These are phyloP conservation scores for Phaetusa simplex DNA, from an alignment of 2,113 vertebrate species.

Conservation along the genomic window DNA sequence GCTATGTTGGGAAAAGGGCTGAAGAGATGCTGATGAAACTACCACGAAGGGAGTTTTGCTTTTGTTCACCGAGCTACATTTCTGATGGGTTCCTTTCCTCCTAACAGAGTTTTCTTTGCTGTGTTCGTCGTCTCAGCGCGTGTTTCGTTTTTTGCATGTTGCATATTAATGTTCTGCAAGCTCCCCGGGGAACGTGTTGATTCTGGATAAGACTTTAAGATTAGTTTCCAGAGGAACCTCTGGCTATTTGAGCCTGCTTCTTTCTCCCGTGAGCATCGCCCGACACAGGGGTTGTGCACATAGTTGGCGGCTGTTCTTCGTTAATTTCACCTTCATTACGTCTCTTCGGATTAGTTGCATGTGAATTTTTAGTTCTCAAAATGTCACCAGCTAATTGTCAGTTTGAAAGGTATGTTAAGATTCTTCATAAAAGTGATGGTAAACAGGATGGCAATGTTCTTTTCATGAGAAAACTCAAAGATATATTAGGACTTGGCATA, in stretches of 20 bases:
- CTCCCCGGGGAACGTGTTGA: background rate
- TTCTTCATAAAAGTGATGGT: background rate
- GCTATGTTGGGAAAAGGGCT: background rate
- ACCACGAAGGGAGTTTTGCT: background rate
- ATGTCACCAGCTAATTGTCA: background rate
- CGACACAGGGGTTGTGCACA: background rate
- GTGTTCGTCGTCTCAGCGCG: rapidly evolving
- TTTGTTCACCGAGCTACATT: background rate
- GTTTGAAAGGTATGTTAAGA: background rate
- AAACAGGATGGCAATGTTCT: background rate
- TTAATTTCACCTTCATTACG: background rate
- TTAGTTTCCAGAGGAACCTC: background rate
- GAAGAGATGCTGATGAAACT: background rate
- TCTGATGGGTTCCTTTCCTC: background rate
- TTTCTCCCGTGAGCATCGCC: background rate
- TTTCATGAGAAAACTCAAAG: background rate
- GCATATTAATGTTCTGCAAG: background rate
- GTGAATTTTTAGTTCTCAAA: background rate
- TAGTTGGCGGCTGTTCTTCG: background rate
- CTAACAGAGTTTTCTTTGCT: background rate
- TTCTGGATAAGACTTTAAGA: background rate
- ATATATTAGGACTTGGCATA: background rate
- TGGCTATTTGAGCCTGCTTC: background rate
- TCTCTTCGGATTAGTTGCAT: background rate
- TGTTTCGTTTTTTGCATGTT: background rate